These are phyloP conservation scores for Alaudala cheleensis DNA, from an alignment of 2,113 vertebrate genomes.

Conservation along the genomic window DNA sequence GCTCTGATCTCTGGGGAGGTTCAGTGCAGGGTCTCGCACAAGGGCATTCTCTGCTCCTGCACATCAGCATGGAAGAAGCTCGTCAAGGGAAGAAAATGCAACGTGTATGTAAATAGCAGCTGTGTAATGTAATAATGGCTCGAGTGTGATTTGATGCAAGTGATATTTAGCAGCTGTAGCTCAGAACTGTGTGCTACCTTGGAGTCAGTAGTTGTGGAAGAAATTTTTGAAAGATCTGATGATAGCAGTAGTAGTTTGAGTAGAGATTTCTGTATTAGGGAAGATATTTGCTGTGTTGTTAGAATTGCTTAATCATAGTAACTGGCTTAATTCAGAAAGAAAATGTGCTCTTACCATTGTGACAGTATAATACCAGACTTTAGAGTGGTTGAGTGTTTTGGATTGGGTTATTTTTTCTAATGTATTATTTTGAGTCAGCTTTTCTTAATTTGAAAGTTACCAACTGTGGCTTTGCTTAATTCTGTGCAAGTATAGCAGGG, in stretches of 20 bases:
- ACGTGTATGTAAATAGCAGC: constrained; percentile 71
- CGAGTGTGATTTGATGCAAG: not conserved
- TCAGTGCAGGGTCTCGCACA: constrained; percentile 27
- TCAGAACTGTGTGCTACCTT: constrained; percentile 7
- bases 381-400: not conserved
- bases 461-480: not conserved
- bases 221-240: not conserved
- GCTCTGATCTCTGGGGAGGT: constrained; percentile 37
- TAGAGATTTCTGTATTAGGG: not conserved
- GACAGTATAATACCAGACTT: not conserved
- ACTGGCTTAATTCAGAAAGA: not conserved
- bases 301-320: not conserved
- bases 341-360: not conserved
- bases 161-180: not conserved
- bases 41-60: constrained; percentile 31
- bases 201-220: not conserved
- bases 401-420: not conserved
- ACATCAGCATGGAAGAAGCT: constrained; percentile 70
- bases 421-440: not conserved
- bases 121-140: not conserved
- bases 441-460: not conserved
- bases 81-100: constrained; percentile 70
- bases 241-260: not conserved
- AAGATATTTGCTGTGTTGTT: not conserved
- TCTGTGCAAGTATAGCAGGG: not conserved